These are phyloP conservation scores for Melipona beecheii DNA, from an alignment of 2,888 invertebrate genomes.

Conservation along the genomic window DNA sequence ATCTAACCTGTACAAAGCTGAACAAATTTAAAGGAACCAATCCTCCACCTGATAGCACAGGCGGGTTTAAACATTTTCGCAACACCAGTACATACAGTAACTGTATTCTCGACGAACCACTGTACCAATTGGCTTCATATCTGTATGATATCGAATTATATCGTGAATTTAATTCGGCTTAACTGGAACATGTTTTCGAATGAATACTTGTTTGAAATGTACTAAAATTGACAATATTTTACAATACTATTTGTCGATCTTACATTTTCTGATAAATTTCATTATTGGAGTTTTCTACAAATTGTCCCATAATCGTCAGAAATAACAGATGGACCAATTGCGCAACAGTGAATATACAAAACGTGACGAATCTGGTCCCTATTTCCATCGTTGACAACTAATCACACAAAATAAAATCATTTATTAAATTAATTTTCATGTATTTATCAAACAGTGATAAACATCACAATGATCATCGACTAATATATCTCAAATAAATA, in stretches of 20 bases:
- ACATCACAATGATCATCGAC: no score
- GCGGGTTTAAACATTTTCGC: not conserved
- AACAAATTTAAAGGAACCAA: conserved; percentile 2
- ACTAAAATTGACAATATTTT: no score
- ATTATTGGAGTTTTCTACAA: not conserved
- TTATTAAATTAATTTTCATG: no score
- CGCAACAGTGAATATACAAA: not conserved
- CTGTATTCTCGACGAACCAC: not conserved
- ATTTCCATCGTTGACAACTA: conserved; percentile 11
- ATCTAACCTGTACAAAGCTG: conserved; percentile 15
- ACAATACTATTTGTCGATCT: not conserved
- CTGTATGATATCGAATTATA: not conserved
- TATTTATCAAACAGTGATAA: no score
- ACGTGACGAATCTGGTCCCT: not conserved
- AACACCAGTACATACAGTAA: not conserved
- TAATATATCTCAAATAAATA: no score
- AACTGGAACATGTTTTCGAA: no score
- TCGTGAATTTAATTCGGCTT: not conserved
- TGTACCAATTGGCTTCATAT: conserved; percentile 9
- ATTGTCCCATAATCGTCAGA: conserved; percentile 17
- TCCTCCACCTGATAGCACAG: conserved; percentile 8
- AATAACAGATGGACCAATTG: conserved; percentile 19
- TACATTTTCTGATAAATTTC: conserved; percentile 1
- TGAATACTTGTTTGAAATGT: no score
- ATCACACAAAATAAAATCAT: not conserved